phyloP scores from a whole-genome alignment of 2,888 invertebrate species.

The Scrobipalpa atriplicella region DNA sequence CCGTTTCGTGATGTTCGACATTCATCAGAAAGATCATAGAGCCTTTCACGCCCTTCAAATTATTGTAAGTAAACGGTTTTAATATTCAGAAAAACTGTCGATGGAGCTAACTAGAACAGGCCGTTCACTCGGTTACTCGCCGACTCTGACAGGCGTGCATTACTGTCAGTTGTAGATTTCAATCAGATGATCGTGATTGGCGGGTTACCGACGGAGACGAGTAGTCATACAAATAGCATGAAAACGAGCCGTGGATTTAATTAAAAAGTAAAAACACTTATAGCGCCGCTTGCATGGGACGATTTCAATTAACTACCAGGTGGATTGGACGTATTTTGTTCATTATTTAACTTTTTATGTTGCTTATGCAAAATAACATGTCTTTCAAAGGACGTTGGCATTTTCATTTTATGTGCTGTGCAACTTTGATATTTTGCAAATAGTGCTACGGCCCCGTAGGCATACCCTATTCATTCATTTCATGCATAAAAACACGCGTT shows the following conservation, averaged over 20 bases:
- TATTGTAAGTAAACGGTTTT: too few relatives aligned
- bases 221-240: constrained; percentile 5
- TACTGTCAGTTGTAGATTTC: constrained; percentile 24
- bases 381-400: background rate
- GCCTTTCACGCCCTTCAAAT: too few relatives aligned
- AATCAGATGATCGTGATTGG: constrained; percentile 18
- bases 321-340: background rate
- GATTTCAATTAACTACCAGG: background rate
- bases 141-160: constrained; percentile 19
- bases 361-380: background rate
- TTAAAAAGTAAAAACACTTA: constrained; percentile 16
- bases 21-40: too few relatives aligned
- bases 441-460: too few relatives aligned
- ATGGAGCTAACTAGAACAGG: background rate
- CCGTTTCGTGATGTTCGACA: too few relatives aligned
- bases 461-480: too few relatives aligned
- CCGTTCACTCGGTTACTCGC: background rate
- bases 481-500: too few relatives aligned
- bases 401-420: background rate
- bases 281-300: background rate
- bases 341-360: background rate
- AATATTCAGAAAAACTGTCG: too few relatives aligned
- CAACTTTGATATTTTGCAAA: background rate
- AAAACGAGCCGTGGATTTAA: constrained; percentile 12
- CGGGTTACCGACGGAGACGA: background rate